Evolutionary conservation across 53 echinoderm and acorn worm genomes (phyloP).

Genomic region (Paelopatides confundens): DNA sequence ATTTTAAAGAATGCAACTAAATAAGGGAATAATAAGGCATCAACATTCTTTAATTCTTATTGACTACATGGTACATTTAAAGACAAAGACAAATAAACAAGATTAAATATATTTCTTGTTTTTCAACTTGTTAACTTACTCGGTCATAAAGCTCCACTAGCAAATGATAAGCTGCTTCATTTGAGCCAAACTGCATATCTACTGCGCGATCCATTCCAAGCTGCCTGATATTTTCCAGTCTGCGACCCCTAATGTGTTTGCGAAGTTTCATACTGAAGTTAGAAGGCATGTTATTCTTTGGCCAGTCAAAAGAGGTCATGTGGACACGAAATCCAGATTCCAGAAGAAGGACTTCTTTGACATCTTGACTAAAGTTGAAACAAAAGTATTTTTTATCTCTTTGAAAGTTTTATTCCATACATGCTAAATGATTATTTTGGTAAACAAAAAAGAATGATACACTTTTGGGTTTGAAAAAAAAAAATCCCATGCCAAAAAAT

Average conservation of each 20-base stretch:
- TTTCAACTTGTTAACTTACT: constrained; percentile 52
- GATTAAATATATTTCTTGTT: too few species aligned
- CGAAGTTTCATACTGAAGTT: constrained; percentile 97
- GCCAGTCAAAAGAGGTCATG: constrained; percentile 96
- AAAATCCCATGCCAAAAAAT: too few species aligned
- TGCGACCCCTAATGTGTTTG: constrained; percentile 80
- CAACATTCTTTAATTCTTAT: too few species aligned
- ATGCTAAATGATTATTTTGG: too few species aligned
- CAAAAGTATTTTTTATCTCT: too few species aligned
- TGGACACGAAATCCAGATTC: constrained; percentile 92
- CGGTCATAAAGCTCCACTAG: constrained; percentile 96
- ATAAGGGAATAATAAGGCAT: too few species aligned
- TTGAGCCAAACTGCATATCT: constrained; percentile 95
- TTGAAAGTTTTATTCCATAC: too few species aligned
- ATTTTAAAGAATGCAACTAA: too few species aligned
- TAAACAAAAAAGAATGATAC: too few species aligned
- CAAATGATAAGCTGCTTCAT: constrained; percentile 94
- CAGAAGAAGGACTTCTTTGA: constrained; percentile 87
- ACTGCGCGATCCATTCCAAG: constrained; percentile 94
- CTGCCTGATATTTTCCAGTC: constrained; percentile 81
- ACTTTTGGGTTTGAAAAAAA: too few species aligned
- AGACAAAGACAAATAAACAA: too few species aligned
- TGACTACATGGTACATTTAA: too few species aligned
- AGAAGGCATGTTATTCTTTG: constrained; percentile 95
- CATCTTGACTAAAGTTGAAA: constrained; percentile 68